A percentile compares a stretch with the other conserved stretches of the same genome.
phyloP scores from a whole-genome alignment of 2,797 vertebrate species.

The Huso huso region DNA sequence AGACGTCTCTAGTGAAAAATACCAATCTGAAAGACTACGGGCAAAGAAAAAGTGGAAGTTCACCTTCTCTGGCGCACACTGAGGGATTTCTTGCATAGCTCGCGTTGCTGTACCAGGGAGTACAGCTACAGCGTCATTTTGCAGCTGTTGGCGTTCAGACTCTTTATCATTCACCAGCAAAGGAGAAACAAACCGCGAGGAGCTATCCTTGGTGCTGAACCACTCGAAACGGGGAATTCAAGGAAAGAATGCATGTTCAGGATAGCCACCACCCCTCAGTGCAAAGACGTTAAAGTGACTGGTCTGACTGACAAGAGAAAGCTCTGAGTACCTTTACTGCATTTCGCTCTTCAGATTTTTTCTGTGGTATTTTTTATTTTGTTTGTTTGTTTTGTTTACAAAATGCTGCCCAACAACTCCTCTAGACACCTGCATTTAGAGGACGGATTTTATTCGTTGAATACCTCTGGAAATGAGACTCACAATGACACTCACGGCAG shows the following conservation, averaged over 20 bases:
- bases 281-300: constrained; percentile 2
- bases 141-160: constrained; percentile 56
- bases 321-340: too few relatives aligned
- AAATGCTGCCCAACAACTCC: constrained; percentile 38
- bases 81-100: constrained; percentile 8
- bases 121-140: constrained; percentile 38
- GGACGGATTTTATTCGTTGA: constrained; percentile 36
- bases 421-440: constrained; percentile 29
- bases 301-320: neutral
- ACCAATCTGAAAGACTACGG: neutral
- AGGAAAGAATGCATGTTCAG: constrained; percentile 21
- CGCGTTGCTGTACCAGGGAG: constrained; percentile 24
- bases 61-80: constrained; percentile 1
- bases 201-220: constrained; percentile 39
- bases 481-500: constrained; percentile 68
- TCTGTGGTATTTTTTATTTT: too few relatives aligned
- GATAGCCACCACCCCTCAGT: constrained; percentile 13
- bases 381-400: neutral
- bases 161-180: constrained; percentile 43
- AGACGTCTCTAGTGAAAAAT: neutral
- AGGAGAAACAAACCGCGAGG: constrained; percentile 30
- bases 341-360: too few relatives aligned
- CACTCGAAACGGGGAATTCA: constrained; percentile 23
- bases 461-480: constrained; percentile 66
- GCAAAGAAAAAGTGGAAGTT: neutral